Base-by-base conservation (phyloP, 1,140 invertebrate genomes). In the Cyclina sinensis region DNA sequence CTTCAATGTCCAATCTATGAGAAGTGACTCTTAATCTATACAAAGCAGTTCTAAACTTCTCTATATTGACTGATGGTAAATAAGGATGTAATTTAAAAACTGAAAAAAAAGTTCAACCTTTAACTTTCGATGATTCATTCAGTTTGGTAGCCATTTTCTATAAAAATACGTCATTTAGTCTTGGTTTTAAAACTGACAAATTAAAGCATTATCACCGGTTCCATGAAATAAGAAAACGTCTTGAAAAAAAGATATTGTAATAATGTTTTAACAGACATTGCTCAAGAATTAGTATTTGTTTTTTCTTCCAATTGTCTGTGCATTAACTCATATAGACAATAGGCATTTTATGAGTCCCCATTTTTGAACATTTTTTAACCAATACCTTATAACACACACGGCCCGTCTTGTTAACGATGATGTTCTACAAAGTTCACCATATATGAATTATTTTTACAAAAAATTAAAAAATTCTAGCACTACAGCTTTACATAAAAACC, bases 221-320 rank as follows among this genome's bases (percentile, higher is more conserved):
- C 7, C 16, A 37, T 81, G 81, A 30, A 24, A 39, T 62, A 54
- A 57, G 73, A 73, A 84, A n/a, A 57, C 24, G 70, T 79, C n/a
- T 62, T 51, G 14, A 30, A 73, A 59, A 14, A 59, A 18, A 32
- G 35, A 16, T 30, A 78, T 30, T 32, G 21, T 68, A 90, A 90
- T 32, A 80, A 79, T 27, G 27, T 30, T 86, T 86, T 81, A 35
- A 86, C 48, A n/a, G n/a, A n/a, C n/a, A n/a, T n/a, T n/a, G n/a
- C n/a, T n/a, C 11, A 5, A 43, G 14, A 43, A n/a, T n/a, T n/a
- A n/a, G n/a, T n/a, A n/a, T n/a, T n/a, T n/a, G n/a, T n/a, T n/a
- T n/a, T n/a, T n/a, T n/a, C n/a, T n/a, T n/a, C n/a, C n/a, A n/a
- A n/a, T n/a, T n/a, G n/a, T n/a, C n/a, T n/a, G n/a, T n/a, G n/a